A percentile compares a stretch with the other conserved stretches of the same genome.
Conservation (phyloP, 1,140 invertebrate genomes). For the Metopolophium dirhodum region DNA sequence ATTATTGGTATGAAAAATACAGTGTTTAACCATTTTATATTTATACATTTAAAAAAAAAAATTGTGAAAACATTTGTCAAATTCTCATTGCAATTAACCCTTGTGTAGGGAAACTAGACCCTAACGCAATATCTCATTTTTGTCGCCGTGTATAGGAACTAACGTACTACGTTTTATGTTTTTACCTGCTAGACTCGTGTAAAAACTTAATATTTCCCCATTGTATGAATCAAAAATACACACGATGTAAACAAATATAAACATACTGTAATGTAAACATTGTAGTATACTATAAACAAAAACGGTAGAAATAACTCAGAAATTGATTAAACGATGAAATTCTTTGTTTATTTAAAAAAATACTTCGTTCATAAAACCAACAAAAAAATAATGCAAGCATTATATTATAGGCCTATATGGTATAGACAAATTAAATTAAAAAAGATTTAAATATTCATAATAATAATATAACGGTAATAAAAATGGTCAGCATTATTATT, state of each 20-base stretch:
- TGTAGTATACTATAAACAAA: neutral
- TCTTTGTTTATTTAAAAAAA: constrained; percentile 11
- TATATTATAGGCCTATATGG: neutral
- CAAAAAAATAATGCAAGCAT: neutral
- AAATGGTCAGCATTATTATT: neutral
- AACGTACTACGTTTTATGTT: neutral
- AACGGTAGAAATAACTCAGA: neutral
- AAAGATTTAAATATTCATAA: neutral
- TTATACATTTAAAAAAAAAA: neutral
- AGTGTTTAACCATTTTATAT: neutral
- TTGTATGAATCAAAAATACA: neutral
- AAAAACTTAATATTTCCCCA: neutral
- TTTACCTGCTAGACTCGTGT: neutral
- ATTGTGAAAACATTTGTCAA: too few relatives aligned
- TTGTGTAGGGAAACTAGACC: too few relatives aligned
- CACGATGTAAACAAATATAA: constrained; percentile 3
- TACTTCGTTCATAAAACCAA: neutral
- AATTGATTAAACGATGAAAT: neutral
- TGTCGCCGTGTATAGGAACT: neutral
- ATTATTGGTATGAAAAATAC: neutral
- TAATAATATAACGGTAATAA: neutral
- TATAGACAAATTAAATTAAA: neutral
- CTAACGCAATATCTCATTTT: neutral
- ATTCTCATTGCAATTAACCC: neutral
- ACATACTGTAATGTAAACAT: neutral